These are phyloP conservation scores for Spermophilus dauricus DNA, from an alignment of 2,113 vertebrate species.

Conservation along the genomic window DNA sequence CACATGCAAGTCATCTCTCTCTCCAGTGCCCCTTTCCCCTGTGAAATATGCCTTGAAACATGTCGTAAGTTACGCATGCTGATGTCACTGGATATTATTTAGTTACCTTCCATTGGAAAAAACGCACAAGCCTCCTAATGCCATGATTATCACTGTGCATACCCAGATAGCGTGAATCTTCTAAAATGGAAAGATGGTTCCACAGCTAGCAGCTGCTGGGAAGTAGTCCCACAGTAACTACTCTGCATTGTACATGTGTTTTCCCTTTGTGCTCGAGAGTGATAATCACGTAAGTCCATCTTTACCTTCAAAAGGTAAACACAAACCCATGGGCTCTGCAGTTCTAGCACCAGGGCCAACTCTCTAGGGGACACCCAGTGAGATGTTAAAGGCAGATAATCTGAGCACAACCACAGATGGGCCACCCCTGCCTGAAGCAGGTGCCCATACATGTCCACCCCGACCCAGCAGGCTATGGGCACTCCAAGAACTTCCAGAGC, in stretches of 20 bases:
- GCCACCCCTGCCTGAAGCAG: not conserved
- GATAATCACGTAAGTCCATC: not conserved
- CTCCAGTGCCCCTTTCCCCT: too few species aligned
- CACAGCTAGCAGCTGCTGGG: not conserved
- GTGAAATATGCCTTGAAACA: not conserved
- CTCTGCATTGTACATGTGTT: not conserved
- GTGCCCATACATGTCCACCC: fast-evolving
- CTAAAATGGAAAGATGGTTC: not conserved
- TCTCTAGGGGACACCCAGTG: not conserved
- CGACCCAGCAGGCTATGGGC: too few species aligned
- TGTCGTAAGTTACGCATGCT: too few species aligned
- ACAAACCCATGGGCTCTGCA: not conserved
- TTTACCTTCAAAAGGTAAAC: not conserved
- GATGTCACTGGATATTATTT: not conserved
- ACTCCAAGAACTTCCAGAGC: too few species aligned
- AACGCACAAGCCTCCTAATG: too few species aligned
- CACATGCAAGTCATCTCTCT: too few species aligned
- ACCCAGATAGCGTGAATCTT: not conserved
- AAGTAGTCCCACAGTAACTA: not conserved
- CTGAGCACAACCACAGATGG: not conserved
- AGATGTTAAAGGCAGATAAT: not conserved
- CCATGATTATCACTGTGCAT: too few species aligned
- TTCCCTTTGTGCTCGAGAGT: not conserved
- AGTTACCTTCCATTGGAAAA: not conserved
- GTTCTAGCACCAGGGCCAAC: not conserved